Conservation (phyloP, 2,888 invertebrate genomes). For the Ceriagrion tenellum region DNA sequence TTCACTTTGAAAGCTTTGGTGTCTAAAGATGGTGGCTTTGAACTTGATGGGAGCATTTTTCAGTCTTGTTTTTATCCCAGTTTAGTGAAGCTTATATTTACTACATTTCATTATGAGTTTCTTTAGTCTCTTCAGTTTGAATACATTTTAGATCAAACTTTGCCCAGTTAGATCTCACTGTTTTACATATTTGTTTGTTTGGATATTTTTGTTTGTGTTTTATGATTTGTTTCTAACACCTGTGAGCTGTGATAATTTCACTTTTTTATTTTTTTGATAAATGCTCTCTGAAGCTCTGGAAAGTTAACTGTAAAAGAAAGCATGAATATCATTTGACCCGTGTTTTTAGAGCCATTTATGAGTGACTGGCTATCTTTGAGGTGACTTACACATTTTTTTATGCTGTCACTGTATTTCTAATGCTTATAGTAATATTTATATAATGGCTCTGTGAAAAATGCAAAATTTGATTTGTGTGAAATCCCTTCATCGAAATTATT, state of each 20-base stretch:
- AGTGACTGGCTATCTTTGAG: too few relatives aligned
- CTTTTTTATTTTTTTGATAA: background rate
- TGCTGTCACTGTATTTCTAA: too few relatives aligned
- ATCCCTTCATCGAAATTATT: too few relatives aligned
- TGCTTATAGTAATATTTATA: too few relatives aligned
- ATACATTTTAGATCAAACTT: constrained; percentile 45
- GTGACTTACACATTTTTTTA: too few relatives aligned
- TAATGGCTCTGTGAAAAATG: too few relatives aligned
- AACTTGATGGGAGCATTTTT: constrained; percentile 63
- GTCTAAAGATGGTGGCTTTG: constrained; percentile 58
- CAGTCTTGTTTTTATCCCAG: constrained; percentile 52
- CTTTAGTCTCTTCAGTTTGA: constrained; percentile 35
- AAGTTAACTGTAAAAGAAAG: constrained; percentile 46
- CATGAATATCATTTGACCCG: background rate
- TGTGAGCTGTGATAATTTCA: constrained; percentile 25
- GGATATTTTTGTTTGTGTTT: constrained; percentile 5
- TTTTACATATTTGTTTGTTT: constrained; percentile 46
- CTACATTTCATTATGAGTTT: constrained; percentile 54
- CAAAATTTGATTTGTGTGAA: background rate
- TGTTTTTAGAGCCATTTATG: background rate
- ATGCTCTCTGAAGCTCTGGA: constrained; percentile 50
- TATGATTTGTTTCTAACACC: constrained; percentile 40
- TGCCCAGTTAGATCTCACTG: constrained; percentile 35
- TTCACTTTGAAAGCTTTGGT: constrained; percentile 62
- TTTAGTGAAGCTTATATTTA: constrained; percentile 54